Conservation (phyloP, 2,888 invertebrate species). For the Ctena decussata region DNA sequence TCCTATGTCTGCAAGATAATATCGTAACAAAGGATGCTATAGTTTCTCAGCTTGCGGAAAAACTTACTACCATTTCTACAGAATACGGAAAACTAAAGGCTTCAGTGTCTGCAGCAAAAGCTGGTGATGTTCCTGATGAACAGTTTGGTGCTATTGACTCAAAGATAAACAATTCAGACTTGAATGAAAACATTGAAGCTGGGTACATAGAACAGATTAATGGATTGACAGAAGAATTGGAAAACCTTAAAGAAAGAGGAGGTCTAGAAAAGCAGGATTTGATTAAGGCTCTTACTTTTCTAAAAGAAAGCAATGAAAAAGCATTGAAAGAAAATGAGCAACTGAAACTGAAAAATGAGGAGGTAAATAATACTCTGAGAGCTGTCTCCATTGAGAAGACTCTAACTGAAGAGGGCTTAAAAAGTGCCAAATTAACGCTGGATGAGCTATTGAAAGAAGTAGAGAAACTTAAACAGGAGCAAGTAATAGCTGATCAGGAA, state of each 20-base stretch:
- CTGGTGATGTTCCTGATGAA: neutral
- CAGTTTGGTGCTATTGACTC: neutral
- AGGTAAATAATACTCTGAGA: neutral
- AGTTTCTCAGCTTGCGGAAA: conserved; percentile 63
- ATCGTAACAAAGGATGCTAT: conserved; percentile 71
- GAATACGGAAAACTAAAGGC: conserved; percentile 59
- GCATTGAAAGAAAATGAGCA: conserved; percentile 19
- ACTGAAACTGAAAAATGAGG: conserved; percentile 3
- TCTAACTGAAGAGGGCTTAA: neutral
- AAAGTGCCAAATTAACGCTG: conserved; percentile 9
- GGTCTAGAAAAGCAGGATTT: neutral
- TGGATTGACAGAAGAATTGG: conserved; percentile 26
- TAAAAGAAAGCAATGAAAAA: conserved; percentile 6
- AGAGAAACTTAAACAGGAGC: neutral
- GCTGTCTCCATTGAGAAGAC: neutral
- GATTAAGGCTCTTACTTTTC: neutral
- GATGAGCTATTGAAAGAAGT: neutral
- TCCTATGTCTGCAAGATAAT: conserved; percentile 78
- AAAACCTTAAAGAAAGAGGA: neutral
- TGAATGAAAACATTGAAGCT: neutral
- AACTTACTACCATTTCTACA: conserved; percentile 53
- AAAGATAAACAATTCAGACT: neutral
- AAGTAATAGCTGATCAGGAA: conserved; percentile 12
- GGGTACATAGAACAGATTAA: conserved; percentile 1
- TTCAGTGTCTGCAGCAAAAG: neutral